phyloP scores from a whole-genome alignment of 2,113 vertebrate genomes.

The Diadophis punctatus region DNA sequence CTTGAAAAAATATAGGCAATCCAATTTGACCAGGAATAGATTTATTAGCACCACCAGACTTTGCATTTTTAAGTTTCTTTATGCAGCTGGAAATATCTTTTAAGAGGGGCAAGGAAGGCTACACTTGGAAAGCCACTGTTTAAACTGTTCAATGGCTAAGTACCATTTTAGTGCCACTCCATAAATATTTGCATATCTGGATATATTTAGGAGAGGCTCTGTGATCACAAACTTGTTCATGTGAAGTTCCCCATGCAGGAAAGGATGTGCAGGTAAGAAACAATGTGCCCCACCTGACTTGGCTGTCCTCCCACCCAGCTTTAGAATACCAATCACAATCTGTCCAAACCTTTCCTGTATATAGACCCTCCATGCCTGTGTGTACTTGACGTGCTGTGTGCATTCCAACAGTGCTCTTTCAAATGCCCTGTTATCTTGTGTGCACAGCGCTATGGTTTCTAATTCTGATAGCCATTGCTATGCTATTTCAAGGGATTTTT shows the following conservation, averaged over 20 bases:
- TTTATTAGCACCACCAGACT: not conserved
- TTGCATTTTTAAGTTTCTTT: not conserved
- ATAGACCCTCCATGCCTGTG: not conserved
- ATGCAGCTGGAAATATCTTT: not conserved
- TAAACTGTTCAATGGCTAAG: not conserved
- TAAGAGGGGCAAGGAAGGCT: not conserved
- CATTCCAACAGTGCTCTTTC: not conserved
- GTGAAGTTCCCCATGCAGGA: not conserved
- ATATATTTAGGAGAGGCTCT: not conserved
- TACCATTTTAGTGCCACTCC: not conserved
- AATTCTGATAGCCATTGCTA: accelerated
- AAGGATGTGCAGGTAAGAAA: not conserved
- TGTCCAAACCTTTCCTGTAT: not conserved
- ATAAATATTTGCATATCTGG: not conserved
- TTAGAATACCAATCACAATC: not conserved
- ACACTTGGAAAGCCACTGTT: not conserved
- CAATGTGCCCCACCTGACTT: not conserved
- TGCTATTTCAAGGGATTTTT: not conserved
- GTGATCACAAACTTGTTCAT: not conserved
- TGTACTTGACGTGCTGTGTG: not conserved
- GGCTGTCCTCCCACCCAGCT: not conserved
- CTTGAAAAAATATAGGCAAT: not conserved
- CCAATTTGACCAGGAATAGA: not conserved
- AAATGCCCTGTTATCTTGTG: not conserved
- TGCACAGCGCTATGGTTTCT: not conserved